Base-by-base conservation (phyloP, 2,113 vertebrate species). In the Asarcornis scutulata region DNA sequence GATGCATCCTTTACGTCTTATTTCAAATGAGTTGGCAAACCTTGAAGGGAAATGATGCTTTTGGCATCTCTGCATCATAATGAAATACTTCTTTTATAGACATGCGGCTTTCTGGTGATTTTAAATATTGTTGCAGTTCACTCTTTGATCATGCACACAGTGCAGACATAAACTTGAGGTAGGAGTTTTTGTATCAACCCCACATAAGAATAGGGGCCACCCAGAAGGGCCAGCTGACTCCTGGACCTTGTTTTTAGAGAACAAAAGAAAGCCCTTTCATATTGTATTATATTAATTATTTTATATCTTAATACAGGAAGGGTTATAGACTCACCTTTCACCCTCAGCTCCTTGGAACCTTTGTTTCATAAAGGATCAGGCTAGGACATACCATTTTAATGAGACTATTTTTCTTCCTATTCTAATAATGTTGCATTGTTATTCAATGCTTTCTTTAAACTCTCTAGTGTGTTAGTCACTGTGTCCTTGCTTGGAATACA, bases 1-100 rank as follows among this genome's bases (percentile, higher is more conserved):
- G 87, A 96, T 89, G 87, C 75, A 86, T 93, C 91, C 87, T 94
- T 86, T 94, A 88, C 6, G 0, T 77, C 87, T 83, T 74, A 21
- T 81, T 88, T 93, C 79, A 86, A 74, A 74, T 7, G 46, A 91
- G 58, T 29, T 94, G 91, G 94, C 93, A 96, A 80, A 85, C n/a
- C 75, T 89, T 96, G 89, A 96, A 95, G 87, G 93, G n/a, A 93
- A 95, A 77, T 1, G 2, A 83, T 62, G 50, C 4, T 89, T 94
- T 81, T 86, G 82, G 85, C 82, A 60, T 86, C 83, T 59, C 68
- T 67, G 68, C 58, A 77, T 42, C 85, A 17, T 69, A 86, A 88
- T 80, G 60, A 91, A 95, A 88, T 86, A 52, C 2, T 17, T 74
- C 72, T 91, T 72, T 91, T 64, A 67, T 38, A 95, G 85, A 88